These are phyloP conservation scores for Polypedilum pembai DNA, from an alignment of 1,140 invertebrate species.

Conservation along the genomic window DNA sequence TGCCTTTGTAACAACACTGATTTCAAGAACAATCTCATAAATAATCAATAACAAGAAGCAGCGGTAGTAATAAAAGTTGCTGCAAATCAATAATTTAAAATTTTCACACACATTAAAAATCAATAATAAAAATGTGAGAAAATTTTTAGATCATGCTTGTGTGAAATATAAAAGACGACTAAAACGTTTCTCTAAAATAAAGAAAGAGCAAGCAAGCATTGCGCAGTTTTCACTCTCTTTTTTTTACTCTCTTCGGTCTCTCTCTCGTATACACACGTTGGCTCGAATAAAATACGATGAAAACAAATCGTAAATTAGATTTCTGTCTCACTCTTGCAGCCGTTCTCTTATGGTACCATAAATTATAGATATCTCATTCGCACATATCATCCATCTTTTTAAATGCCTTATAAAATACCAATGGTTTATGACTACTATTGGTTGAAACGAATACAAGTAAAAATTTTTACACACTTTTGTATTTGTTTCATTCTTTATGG, in stretches of 20 bases:
- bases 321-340: not conserved
- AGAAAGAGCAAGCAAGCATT: not conserved
- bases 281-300: conserved; percentile 7
- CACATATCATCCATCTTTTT: conserved; percentile 27
- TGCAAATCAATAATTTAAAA: not conserved
- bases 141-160: not conserved
- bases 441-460: not conserved
- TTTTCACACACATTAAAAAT: not conserved
- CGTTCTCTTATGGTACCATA: not conserved
- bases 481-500: not conserved
- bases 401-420: conserved; percentile 28
- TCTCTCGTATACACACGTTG: not conserved
- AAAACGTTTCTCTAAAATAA: not conserved
- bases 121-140: not conserved
- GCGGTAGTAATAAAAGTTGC: not conserved
- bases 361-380: conserved; percentile 27
- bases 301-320: conserved; percentile 27
- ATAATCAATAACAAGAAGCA: not conserved
- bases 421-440: conserved; percentile 27
- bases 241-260: not conserved
- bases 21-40: not conserved
- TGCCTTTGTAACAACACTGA: no score
- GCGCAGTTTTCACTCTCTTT: conserved; percentile 17
- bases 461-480: not conserved
- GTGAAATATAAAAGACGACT: conserved; percentile 1